Percentiles rank a stretch among this genome's conserved stretches.
These are phyloP conservation scores for Tenualosa ilisha DNA, from an alignment of 2,797 vertebrate species.

Conservation along the genomic window DNA sequence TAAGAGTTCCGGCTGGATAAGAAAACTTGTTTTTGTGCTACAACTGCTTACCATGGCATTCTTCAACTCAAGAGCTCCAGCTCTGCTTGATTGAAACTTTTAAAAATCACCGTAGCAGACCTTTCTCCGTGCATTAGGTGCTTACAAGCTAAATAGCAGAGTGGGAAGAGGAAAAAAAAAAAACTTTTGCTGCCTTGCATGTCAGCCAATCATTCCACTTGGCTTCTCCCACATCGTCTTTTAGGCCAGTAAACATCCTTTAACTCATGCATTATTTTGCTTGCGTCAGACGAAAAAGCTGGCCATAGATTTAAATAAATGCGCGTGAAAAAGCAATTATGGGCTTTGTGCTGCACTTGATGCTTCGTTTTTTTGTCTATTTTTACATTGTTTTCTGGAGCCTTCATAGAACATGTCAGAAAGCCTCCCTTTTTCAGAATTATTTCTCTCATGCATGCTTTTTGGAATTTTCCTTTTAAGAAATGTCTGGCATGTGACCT, in stretches of 20 bases:
- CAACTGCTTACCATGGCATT: constrained; percentile 25
- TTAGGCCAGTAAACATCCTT: neutral
- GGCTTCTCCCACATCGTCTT: neutral
- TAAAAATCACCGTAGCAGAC: neutral
- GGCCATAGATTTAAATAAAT: neutral
- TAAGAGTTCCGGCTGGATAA: constrained; percentile 43
- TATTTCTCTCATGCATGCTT: neutral
- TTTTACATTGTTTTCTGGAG: neutral
- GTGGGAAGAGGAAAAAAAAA: neutral
- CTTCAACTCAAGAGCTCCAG: neutral
- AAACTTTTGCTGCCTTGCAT: neutral
- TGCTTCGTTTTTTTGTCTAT: neutral
- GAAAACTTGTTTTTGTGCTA: constrained; percentile 17
- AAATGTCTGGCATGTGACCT: neutral
- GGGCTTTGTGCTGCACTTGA: neutral
- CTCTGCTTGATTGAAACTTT: neutral
- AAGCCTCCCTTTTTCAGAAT: neutral
- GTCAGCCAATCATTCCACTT: constrained; percentile 2
- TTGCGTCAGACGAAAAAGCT: neutral
- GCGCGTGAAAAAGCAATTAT: neutral
- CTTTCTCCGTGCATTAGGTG: neutral
- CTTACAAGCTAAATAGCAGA: neutral
- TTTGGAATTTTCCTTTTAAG: neutral
- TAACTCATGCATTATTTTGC: neutral
- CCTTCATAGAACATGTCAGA: neutral